Percentiles rank a stretch among this genome's conserved stretches.
Conservation (phyloP, 1,140 invertebrate genomes). For the Zaprionus lachaisei region DNA sequence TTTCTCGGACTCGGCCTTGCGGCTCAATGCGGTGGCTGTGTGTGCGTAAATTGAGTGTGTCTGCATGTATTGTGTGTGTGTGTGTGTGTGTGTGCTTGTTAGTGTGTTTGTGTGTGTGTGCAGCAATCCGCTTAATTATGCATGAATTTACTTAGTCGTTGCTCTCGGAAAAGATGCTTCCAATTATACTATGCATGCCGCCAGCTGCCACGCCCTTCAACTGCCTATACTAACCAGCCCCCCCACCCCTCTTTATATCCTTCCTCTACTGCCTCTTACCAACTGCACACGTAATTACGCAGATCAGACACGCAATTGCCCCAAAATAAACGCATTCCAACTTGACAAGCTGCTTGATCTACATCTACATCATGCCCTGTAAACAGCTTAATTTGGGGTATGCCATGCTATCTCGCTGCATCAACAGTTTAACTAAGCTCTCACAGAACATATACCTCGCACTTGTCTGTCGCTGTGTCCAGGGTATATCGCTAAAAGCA, state of each 20-base stretch:
- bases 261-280: neutral
- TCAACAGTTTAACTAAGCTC: too few species aligned
- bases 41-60: neutral
- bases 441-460: neutral
- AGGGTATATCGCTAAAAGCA: conserved; percentile 16
- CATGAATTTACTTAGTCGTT: conserved; percentile 54
- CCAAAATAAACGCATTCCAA: neutral
- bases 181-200: conserved; percentile 40
- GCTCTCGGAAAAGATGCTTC: conserved; percentile 19
- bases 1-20: neutral
- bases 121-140: conserved; percentile 55
- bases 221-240: neutral
- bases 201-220: neutral
- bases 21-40: neutral
- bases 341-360: neutral
- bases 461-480: neutral
- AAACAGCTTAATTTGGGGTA: neutral
- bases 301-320: neutral
- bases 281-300: neutral
- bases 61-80: neutral
- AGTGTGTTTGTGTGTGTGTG: neutral
- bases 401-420: neutral
- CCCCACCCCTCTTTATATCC: neutral
- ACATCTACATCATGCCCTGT: neutral
- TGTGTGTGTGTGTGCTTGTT: neutral